Conservation (phyloP, 2,797 vertebrate species). For the Austrolebias charrua region DNA sequence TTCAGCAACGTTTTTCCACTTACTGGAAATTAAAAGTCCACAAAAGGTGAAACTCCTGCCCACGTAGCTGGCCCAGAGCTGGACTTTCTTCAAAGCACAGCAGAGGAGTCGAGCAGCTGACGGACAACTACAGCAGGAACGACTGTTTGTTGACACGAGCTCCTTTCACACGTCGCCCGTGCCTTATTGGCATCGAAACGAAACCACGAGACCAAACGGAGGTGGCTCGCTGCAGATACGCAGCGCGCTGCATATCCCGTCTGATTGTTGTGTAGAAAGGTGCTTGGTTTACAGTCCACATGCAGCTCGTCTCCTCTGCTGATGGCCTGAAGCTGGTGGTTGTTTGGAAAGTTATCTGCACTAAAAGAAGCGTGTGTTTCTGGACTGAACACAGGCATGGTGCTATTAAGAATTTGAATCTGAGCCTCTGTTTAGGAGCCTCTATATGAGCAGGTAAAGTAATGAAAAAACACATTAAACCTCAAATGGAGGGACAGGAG, state of each 20-base stretch:
- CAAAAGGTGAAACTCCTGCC: constrained; percentile 29
- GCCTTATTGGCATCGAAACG: neutral
- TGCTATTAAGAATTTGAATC: constrained; percentile 76
- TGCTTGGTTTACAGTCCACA: constrained; percentile 15
- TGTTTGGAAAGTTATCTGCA: constrained; percentile 73
- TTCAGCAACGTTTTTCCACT: constrained; percentile 16
- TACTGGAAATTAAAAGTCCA: constrained; percentile 1
- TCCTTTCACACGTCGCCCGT: neutral
- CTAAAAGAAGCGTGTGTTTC: constrained; percentile 79
- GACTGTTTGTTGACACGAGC: constrained; percentile 1
- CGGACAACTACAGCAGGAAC: constrained; percentile 2
- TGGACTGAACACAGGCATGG: constrained; percentile 75
- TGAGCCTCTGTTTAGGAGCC: constrained; percentile 49
- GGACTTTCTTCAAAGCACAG: constrained; percentile 42
- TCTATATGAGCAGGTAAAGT: constrained; percentile 27
- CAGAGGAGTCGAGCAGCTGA: constrained; percentile 34
- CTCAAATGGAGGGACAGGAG: constrained; percentile 35
- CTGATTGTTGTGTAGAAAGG: too few relatives aligned
- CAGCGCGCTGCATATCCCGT: too few relatives aligned
- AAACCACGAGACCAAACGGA: constrained; percentile 1
- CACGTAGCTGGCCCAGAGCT: constrained; percentile 25
- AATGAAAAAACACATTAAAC: constrained; percentile 14
- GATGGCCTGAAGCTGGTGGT: constrained; percentile 54
- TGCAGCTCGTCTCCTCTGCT: constrained; percentile 43
- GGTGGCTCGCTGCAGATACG: too few relatives aligned